These are phyloP conservation scores for Aphis gossypii DNA, from an alignment of 1,140 invertebrate species.

Conservation along the genomic window DNA sequence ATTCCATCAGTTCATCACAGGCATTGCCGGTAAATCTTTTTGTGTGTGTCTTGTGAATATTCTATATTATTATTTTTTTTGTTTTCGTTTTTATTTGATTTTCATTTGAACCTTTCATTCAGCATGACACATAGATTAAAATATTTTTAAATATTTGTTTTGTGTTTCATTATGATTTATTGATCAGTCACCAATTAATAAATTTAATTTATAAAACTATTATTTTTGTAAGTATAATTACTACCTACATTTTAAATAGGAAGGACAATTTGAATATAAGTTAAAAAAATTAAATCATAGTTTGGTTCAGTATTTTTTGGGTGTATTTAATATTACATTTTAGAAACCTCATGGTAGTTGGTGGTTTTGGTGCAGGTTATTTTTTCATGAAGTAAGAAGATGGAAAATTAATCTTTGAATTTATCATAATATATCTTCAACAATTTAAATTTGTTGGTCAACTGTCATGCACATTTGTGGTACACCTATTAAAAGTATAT, in stretches of 20 bases:
- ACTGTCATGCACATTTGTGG: slow-evolving; percentile 42
- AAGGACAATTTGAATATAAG: not conserved
- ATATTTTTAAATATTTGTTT: slow-evolving; percentile 55
- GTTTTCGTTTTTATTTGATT: slow-evolving; percentile 56
- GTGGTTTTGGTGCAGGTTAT: slow-evolving; percentile 42
- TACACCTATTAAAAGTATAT: not conserved
- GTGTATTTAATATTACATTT: not conserved
- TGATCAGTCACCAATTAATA: slow-evolving; percentile 41
- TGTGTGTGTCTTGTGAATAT: slow-evolving; percentile 57
- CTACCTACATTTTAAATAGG: slow-evolving; percentile 25
- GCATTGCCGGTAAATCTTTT: slow-evolving; percentile 56
- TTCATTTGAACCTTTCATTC: slow-evolving; percentile 54
- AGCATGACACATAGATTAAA: slow-evolving; percentile 57
- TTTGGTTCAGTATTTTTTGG: not conserved
- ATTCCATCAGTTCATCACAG: slow-evolving; percentile 58
- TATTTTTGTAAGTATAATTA: slow-evolving; percentile 35
- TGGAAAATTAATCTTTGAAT: slow-evolving; percentile 41
- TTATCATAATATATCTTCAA: not conserved
- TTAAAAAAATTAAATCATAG: not conserved
- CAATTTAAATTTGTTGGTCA: slow-evolving; percentile 29
- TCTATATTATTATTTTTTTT: slow-evolving; percentile 53
- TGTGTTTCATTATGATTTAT: slow-evolving; percentile 53
- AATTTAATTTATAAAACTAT: slow-evolving; percentile 27
- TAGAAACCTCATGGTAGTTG: slow-evolving; percentile 40
- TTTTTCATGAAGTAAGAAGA: slow-evolving; percentile 47